Percentiles rank a stretch among this genome's conserved stretches.
phyloP scores from a whole-genome alignment of 2,113 vertebrate species.

The Lutjanus erythropterus region DNA sequence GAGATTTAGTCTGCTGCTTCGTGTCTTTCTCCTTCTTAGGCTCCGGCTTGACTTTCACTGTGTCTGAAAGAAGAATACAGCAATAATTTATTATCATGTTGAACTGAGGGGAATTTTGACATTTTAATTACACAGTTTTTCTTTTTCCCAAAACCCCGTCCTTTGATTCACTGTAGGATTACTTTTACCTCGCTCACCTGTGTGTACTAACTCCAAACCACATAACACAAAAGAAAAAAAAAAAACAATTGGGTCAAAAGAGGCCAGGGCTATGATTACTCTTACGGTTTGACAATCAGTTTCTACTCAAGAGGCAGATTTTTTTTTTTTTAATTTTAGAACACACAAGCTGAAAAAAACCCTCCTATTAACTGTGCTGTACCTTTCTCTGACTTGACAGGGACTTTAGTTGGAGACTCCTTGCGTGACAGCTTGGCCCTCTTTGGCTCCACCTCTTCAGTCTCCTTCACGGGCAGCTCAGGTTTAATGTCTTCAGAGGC shows the following conservation, averaged over 20 bases:
- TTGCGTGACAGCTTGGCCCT: conserved; percentile 60
- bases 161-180: not conserved
- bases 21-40: conserved; percentile 52
- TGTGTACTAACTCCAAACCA: not conserved
- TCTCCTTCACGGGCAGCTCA: conserved; percentile 4
- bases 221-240: not conserved
- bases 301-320: not conserved
- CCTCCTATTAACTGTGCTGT: not conserved
- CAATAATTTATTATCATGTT: no score
- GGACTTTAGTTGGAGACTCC: conserved; percentile 25
- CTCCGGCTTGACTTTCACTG: conserved; percentile 38
- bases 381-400: conserved; percentile 54
- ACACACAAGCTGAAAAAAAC: no score
- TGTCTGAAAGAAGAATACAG: conserved; percentile 46
- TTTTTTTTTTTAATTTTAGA: not conserved
- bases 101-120: not conserved
- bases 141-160: not conserved
- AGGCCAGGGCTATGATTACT: not conserved
- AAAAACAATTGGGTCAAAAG: not conserved
- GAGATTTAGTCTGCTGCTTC: conserved; percentile 49
- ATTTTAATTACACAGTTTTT: not conserved
- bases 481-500: conserved; percentile 31
- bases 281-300: not conserved
- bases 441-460: conserved; percentile 67
- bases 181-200: not conserved